Conservation (phyloP, 2,888 invertebrate genomes). For the Parnassius orleans region DNA sequence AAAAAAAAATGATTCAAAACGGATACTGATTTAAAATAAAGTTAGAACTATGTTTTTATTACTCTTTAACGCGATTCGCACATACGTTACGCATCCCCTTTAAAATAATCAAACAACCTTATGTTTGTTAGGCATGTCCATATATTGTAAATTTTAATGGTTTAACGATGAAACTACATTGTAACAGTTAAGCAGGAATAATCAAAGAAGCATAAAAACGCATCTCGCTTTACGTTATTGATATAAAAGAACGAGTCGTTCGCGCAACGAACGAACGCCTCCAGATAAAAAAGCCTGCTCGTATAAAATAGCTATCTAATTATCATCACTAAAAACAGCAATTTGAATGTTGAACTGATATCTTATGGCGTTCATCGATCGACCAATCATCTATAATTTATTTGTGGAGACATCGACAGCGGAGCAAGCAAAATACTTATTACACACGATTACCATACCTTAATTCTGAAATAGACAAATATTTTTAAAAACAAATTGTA, state of each 20-base stretch:
- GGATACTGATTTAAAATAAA: too few species aligned
- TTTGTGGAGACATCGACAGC: slow-evolving; percentile 17
- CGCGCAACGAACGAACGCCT: slow-evolving; percentile 2
- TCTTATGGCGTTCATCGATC: slow-evolving; percentile 13
- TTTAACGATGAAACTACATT: slow-evolving; percentile 21
- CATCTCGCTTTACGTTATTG: slow-evolving; percentile 23
- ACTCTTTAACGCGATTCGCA: not conserved
- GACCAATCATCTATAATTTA: slow-evolving; percentile 25
- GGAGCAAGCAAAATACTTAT: slow-evolving; percentile 12
- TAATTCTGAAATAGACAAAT: slow-evolving; percentile 9
- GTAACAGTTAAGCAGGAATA: slow-evolving; percentile 14
- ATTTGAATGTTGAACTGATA: slow-evolving; percentile 42
- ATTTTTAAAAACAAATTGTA: slow-evolving; percentile 17
- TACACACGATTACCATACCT: slow-evolving; percentile 9
- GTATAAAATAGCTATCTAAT: slow-evolving; percentile 38
- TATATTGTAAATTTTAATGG: slow-evolving; percentile 23
- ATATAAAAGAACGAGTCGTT: slow-evolving; percentile 20
- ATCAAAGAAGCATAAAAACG: slow-evolving; percentile 23
- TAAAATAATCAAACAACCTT: slow-evolving; percentile 16
- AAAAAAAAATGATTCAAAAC: too few species aligned
- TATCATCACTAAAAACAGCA: slow-evolving; percentile 43
- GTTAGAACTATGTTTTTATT: not conserved
- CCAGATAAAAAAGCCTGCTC: slow-evolving; percentile 31
- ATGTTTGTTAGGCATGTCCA: slow-evolving; percentile 9
- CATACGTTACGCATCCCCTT: not conserved